A percentile compares a stretch with the other conserved stretches of the same genome.
Conservation (phyloP, 2,888 invertebrate genomes). For the Strigamia maritima region DNA sequence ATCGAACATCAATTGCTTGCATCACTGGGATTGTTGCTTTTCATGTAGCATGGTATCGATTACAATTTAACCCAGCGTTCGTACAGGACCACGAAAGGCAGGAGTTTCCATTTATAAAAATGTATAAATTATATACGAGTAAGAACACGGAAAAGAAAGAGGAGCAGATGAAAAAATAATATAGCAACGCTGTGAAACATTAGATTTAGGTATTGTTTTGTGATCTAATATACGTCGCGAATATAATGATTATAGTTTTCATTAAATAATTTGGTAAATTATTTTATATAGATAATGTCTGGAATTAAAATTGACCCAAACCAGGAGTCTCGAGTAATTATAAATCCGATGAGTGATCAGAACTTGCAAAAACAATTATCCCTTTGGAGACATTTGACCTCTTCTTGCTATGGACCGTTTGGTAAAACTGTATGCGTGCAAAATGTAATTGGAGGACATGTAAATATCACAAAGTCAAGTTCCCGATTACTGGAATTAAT, state of each 20-base stretch:
- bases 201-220: too few relatives aligned
- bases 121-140: not conserved
- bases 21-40: not conserved
- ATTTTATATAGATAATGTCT: not conserved
- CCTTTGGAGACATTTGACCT: not conserved
- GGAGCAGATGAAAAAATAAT: not conserved
- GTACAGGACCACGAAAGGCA: not conserved
- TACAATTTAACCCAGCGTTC: not conserved
- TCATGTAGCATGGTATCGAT: not conserved
- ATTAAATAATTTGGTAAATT: not conserved
- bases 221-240: not conserved
- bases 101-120: not conserved
- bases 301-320: not conserved
- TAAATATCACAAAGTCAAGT: not conserved
- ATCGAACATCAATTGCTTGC: not conserved
- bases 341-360: not conserved
- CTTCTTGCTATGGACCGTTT: not conserved
- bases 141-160: not conserved
- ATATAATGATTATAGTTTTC: not conserved
- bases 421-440: not conserved
- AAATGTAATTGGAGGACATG: not conserved
- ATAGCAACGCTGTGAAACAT: not conserved
- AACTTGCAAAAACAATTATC: not conserved
- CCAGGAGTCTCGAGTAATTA: not conserved
- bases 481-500: not conserved